phyloP scores from a whole-genome alignment of 1,140 invertebrate genomes.

The Drosophila tani region DNA sequence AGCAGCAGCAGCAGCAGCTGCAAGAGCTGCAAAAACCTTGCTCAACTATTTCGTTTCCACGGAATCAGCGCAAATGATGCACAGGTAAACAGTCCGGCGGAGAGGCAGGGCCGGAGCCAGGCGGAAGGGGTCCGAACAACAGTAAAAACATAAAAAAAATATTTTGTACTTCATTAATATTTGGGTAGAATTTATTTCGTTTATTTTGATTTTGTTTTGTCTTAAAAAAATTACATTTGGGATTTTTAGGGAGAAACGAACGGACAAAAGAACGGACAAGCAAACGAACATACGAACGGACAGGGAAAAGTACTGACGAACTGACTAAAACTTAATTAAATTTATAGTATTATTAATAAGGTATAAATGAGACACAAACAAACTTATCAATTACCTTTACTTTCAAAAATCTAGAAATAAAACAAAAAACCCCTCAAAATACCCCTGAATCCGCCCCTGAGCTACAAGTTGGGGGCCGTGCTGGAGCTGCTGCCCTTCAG shows the following conservation, averaged over 20 bases:
- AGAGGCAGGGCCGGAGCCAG: conserved; percentile 11
- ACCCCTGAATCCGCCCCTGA: conserved; percentile 13
- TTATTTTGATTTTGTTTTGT: neutral
- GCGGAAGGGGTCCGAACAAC: neutral
- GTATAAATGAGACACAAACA: no score
- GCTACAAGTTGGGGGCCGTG: neutral
- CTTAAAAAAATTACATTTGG: no score
- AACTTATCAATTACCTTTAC: no score
- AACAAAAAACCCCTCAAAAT: no score
- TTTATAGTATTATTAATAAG: no score
- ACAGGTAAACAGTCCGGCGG: conserved; percentile 47
- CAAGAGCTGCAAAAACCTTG: conserved; percentile 57
- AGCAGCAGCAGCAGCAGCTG: conserved; percentile 11
- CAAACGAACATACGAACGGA: no score
- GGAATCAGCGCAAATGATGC: conserved; percentile 73
- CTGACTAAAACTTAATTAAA: no score
- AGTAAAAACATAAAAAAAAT: neutral
- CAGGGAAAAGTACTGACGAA: no score
- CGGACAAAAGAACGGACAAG: neutral
- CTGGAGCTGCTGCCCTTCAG: conserved; percentile 35
- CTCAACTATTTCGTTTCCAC: conserved; percentile 61
- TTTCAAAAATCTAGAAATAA: no score
- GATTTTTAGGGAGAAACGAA: neutral
- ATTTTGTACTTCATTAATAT: no score
- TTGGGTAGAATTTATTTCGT: no score